A percentile compares a stretch with the other conserved stretches of the same genome.
Conservation (phyloP, 2,113 vertebrate species). For the Electrona antarctica region DNA sequence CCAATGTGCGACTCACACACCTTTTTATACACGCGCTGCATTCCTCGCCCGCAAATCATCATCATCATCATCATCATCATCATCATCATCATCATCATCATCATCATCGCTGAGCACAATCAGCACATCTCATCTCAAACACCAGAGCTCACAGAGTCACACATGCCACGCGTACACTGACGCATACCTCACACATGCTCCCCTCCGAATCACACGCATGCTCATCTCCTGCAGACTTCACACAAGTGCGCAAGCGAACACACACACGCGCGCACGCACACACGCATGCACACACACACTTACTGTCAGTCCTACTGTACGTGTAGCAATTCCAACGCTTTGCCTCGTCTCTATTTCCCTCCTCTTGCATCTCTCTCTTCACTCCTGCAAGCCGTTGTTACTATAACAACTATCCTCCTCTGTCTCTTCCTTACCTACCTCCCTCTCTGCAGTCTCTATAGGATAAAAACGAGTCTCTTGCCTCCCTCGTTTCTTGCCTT, state of each 20-base stretch:
- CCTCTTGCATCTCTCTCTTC: conserved; percentile 7
- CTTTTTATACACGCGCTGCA: conserved; percentile 44
- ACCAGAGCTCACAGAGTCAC: not conserved
- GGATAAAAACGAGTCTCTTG: conserved; percentile 33
- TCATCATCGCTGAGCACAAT: conserved; percentile 16
- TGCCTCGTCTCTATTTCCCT: conserved; percentile 2
- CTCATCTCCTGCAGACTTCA: not conserved
- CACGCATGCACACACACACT: conserved; percentile 5
- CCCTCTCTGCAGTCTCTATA: conserved; percentile 45
- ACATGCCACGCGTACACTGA: no score
- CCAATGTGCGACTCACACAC: conserved; percentile 45
- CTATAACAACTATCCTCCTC: conserved; percentile 60
- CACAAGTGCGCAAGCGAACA: not conserved
- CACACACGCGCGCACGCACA: conserved; percentile 16
- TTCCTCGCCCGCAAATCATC: conserved; percentile 47
- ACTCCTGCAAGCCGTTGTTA: conserved; percentile 52
- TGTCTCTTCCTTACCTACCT: conserved; percentile 16
- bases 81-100: conserved; percentile 20
- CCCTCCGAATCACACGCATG: no score
- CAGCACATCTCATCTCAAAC: conserved; percentile 5
- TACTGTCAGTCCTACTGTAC: not conserved
- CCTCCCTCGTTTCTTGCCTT: conserved; percentile 2
- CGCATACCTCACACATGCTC: no score
- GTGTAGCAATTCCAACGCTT: not conserved
- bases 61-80: not conserved